Evolutionary conservation across 1,140 invertebrate genomes (phyloP), one percentile per base, ranked within the genome.

Genomic region (Drosophila micromelanica): DNA sequence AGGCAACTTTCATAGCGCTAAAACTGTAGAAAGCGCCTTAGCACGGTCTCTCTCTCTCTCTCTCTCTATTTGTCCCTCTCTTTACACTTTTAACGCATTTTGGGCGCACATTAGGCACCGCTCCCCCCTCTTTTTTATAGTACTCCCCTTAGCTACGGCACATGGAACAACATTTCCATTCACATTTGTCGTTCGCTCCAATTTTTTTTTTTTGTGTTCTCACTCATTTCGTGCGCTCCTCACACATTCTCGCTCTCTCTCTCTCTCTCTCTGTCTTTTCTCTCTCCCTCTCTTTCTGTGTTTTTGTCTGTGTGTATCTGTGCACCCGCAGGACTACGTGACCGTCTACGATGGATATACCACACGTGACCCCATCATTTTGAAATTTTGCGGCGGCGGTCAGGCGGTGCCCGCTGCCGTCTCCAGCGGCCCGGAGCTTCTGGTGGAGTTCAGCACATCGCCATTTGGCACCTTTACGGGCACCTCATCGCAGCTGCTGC

Each of bases 301-400:
- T 69, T 23, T 49, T 8, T 65, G 15, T 46, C 49, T 40, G 17
- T 48, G 42, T 61, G 48, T 17, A 2, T 37, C 23, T 27, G 11
- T 57, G 35, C 13, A n/a, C n/a, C 76, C 79, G 56, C 90, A 96
- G 92, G 97, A 98, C 92, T 97, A 97, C 92, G 96, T 98, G 57
- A 97, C 96, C 5, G 95, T 98, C 35, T 98, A 98, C 92, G 97
- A 98, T 89, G 96, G 97, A 38, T 97, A 97, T 81, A 97, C 96
- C 56, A 97, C 96, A 5, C 94, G 96, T 76, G 96, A 97, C 92
- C 96, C 97, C 5, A 95, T 97, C 63, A 95, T 98, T 72, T 92
- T 98, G 68, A 97, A 97, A 92, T 97, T 98, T 91, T 98, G 97
- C 87, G 97, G 97, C 2, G 96, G 96, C 37, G 97, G 97, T 38